Percentiles rank a stretch among this genome's conserved stretches.
Evolutionary conservation across 2,888 invertebrate species (phyloP).

Genomic region (Acronicta psi): DNA sequence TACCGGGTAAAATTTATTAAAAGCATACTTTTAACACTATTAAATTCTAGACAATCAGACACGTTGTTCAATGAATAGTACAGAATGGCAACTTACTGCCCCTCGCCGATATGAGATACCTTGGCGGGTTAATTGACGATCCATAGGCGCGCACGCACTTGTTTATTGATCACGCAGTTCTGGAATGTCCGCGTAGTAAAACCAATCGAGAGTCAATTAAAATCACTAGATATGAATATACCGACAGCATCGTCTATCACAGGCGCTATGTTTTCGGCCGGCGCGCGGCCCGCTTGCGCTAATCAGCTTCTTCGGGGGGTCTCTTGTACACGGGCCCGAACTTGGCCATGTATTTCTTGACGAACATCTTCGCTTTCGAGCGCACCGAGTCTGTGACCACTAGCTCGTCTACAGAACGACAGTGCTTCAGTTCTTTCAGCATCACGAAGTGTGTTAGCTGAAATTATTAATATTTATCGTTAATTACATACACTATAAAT

Average conservation of each 20-base stretch:
- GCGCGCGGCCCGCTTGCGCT: constrained; percentile 53
- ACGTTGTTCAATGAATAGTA: constrained; percentile 4
- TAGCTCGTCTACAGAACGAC: constrained; percentile 95
- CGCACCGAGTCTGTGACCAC: constrained; percentile 97
- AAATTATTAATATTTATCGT: constrained; percentile 33
- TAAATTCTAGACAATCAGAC: background rate
- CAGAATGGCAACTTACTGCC: too few species aligned
- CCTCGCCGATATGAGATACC: too few species aligned
- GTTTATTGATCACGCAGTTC: too few species aligned
- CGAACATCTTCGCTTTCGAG: constrained; percentile 98
- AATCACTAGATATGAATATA: constrained; percentile 2
- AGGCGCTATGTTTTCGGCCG: constrained; percentile 12
- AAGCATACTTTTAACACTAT: too few species aligned
- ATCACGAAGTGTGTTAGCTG: constrained; percentile 98
- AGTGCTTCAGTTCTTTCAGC: constrained; percentile 97
- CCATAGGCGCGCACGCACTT: background rate
- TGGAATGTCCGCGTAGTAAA: background rate
- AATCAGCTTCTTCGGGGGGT: constrained; percentile 91
- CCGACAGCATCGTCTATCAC: background rate
- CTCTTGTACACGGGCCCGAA: constrained; percentile 94
- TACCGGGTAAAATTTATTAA: too few species aligned
- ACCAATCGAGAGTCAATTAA: background rate
- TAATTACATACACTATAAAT: too few species aligned
- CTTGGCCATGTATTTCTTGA: constrained; percentile 98
- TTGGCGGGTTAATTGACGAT: background rate